Percentiles rank a stretch among this genome's conserved stretches.
Conservation (phyloP, 2,888 invertebrate species). For the Taphrorychus bicolor region DNA sequence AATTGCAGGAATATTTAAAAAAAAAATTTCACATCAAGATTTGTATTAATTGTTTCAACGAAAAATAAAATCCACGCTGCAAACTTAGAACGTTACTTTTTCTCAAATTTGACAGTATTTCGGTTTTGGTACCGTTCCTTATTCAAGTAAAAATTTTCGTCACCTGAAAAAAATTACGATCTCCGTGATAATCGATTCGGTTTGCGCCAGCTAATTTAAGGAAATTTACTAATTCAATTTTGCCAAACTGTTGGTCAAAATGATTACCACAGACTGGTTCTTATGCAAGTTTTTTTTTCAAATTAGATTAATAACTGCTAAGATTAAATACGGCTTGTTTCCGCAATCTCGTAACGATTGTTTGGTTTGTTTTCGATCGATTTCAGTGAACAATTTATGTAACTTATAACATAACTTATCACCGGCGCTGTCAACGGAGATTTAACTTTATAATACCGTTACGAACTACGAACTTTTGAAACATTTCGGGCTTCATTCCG, state of each 20-base stretch:
- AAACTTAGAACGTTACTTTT: not conserved
- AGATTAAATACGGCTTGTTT: not conserved
- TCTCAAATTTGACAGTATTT: not conserved
- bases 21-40: no score
- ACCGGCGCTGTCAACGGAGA: no score
- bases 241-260: conserved; percentile 16
- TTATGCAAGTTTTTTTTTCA: conserved; percentile 6
- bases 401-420: no score
- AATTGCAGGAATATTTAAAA: no score
- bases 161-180: conserved; percentile 18
- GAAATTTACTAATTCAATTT: conserved; percentile 14
- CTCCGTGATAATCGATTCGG: conserved; percentile 21
- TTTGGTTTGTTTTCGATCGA: not conserved
- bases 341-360: not conserved
- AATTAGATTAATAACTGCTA: not conserved
- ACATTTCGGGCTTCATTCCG: no score
- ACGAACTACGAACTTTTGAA: no score
- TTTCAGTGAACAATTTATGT: not conserved
- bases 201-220: conserved; percentile 15
- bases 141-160: conserved; percentile 15
- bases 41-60: no score
- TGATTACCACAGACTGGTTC: conserved; percentile 14
- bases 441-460: no score
- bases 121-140: not conserved
- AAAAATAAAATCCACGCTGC: not conserved